Base-by-base conservation (phyloP, 2,113 vertebrate species). In the Connochaetes taurinus region DNA sequence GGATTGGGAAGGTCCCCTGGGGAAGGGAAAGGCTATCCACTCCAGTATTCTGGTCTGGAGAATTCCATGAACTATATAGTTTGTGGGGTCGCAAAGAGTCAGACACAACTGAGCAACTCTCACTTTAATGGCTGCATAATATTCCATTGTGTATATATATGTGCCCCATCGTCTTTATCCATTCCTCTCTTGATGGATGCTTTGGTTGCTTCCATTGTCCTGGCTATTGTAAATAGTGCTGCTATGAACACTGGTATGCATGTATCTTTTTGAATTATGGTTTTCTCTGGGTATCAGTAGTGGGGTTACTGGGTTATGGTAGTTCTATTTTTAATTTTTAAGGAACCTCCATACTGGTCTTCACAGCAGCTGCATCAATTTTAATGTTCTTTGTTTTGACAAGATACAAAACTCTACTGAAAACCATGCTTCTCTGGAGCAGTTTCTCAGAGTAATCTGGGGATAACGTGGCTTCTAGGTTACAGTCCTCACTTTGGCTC, bases 21-120 rank as follows among this genome's bases (percentile, higher is more conserved):
- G n/a, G 67, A 71, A 12, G 67, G 67, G 67, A 71, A 71, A 71
- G 67, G 19, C n/a, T 71, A 40, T 1, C 10, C 67, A 12, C 67
- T 71, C 67, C n/a, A 71, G 67, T 40, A 12, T 23, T 40, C n/a
- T 40, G n/a, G 10, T 11, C 33, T 71, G 67, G n/a, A 71, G n/a
- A 71, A 71, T 23, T 71, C n/a, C 67, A 12, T 40, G n/a, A 21
- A 71, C 67, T 71, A 5, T 12, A 71, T 40, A 40, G 8, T 21
- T 10, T 21, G n/a, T 3, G 17, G 64, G 19, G n/a, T 23, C 0
- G 0, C 64, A 36, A 71, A 23, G n/a, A 11, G 64, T 36, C 64
- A 71, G n/a, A 40, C 67, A 12, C 9, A 4, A 23, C 19, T 23
- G n/a, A 71, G 67, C 10, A 6, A 40, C 19, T 71, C n/a, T 36